phyloP scores from a whole-genome alignment of 2,888 invertebrate genomes.

The Tetheella fluctuosa region DNA sequence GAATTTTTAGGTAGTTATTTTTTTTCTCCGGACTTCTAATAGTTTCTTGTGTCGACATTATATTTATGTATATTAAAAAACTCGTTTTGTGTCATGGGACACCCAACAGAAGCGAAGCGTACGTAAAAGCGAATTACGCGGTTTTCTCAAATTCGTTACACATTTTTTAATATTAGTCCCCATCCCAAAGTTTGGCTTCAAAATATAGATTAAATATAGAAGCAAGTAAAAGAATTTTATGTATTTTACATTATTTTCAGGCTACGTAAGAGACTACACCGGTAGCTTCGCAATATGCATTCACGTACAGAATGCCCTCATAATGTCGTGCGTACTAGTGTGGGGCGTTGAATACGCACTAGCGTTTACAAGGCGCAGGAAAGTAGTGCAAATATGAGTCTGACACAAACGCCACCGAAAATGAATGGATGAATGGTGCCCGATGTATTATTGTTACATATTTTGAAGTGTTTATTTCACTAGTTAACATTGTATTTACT shows the following conservation, averaged over 20 bases:
- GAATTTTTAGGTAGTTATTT: too few relatives aligned
- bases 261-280: conserved; percentile 88
- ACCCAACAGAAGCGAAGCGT: too few relatives aligned
- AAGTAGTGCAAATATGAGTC: conserved; percentile 75
- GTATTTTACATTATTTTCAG: conserved; percentile 68
- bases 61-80: too few relatives aligned
- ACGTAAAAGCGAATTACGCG: too few relatives aligned
- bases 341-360: conserved; percentile 87
- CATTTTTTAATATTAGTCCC: too few relatives aligned
- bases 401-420: neutral
- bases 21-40: neutral
- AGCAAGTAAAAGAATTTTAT: neutral
- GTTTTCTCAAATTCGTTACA: too few relatives aligned
- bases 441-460: conserved; percentile 11
- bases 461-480: conserved; percentile 2
- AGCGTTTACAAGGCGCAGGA: conserved; percentile 71
- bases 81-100: too few relatives aligned
- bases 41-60: too few relatives aligned
- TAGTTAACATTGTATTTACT: neutral
- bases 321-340: conserved; percentile 87
- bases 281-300: conserved; percentile 88
- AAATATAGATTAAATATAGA: too few relatives aligned
- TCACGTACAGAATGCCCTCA: conserved; percentile 88
- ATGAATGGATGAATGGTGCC: conserved; percentile 4
- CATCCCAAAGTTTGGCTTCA: too few relatives aligned